Conservation (phyloP, 2,888 invertebrate species). For the Brenthis daphne region DNA sequence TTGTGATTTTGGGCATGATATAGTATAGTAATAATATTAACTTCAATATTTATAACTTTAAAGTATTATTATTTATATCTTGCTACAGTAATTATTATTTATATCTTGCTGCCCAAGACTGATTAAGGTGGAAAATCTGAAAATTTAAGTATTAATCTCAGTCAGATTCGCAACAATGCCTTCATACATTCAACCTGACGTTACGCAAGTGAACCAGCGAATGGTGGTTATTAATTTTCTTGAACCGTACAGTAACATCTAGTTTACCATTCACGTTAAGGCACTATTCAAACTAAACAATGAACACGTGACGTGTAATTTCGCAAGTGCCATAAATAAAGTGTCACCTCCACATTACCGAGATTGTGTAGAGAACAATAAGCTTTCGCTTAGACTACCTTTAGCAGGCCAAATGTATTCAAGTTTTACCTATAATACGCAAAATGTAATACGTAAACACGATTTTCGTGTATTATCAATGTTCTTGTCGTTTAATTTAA, state of each 20-base stretch:
- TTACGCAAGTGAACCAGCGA: slow-evolving; percentile 27
- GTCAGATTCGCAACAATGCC: slow-evolving; percentile 12
- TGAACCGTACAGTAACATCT: slow-evolving; percentile 36
- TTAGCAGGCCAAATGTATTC: slow-evolving; percentile 31
- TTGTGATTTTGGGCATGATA: not conserved
- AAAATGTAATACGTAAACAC: slow-evolving; percentile 29
- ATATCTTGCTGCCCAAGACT: no score
- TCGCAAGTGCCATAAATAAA: slow-evolving; percentile 46
- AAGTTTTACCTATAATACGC: slow-evolving; percentile 31
- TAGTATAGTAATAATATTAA: no score
- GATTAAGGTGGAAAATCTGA: not conserved
- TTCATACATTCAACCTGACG: slow-evolving; percentile 22
- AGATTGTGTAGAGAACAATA: slow-evolving; percentile 45
- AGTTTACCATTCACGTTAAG: slow-evolving; percentile 41
- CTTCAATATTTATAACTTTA: no score
- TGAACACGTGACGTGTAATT: slow-evolving; percentile 45
- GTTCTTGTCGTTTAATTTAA: slow-evolving; percentile 27
- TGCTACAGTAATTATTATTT: no score
- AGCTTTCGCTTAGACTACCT: slow-evolving; percentile 35
- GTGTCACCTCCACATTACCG: slow-evolving; percentile 46
- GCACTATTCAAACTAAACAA: slow-evolving; percentile 44
- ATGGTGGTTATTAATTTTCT: slow-evolving; percentile 39
- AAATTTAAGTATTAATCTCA: slow-evolving; percentile 6
- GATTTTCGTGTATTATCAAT: slow-evolving; percentile 32
- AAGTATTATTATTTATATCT: no score